Evolutionary conservation across 1,140 invertebrate genomes (phyloP), one percentile per base, ranked within the genome.

Genomic region (Galendromus occidentalis): DNA sequence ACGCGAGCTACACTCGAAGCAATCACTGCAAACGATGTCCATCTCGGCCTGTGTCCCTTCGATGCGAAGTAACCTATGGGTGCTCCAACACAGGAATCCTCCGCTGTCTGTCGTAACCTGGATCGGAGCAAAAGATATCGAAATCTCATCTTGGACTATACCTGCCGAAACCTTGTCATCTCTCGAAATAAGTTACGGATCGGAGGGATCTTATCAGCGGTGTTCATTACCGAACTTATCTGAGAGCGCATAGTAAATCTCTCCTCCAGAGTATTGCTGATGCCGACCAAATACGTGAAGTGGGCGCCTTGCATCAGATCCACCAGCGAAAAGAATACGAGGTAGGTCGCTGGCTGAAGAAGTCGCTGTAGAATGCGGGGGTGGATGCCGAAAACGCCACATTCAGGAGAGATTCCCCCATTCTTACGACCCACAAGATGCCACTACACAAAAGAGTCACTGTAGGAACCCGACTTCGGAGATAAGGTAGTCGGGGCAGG

Each of bases 261-360:
- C 71, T 86, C 87, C 72, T 87, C 85, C 30, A 87, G 78, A 0
- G 85, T 87, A 44, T 85, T 85, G 44, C 87, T 82, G 5, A 84
- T 86, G 9, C 84, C 84, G 70, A 84, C 84, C 66, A 85, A 85
- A 71, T 87, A 87, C 1, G 84, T 80, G 70, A 82, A 86, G 67
- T 83, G 81, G 66, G 85, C 84, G 17, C 82, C 82, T 69, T 85
- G 84, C 59, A 85, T 80, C 68, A 84, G 82, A 17, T 84, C 85
- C 1, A 85, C 76, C 7, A 86, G 73, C 45, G 84, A 59, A 22
- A 20, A 25, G 51, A 59, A 59, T 6, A 59, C 25, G 2, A 59
- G 22, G 33, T 20, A 59, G 4, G 51, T 33, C 5, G 25, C 22
- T 18, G 51, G 51, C n/a, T 59, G 51, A 1, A 33, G 17, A 1